Conservation (phyloP, 2,113 vertebrate species). For the Mesembrinibis cayennensis region DNA sequence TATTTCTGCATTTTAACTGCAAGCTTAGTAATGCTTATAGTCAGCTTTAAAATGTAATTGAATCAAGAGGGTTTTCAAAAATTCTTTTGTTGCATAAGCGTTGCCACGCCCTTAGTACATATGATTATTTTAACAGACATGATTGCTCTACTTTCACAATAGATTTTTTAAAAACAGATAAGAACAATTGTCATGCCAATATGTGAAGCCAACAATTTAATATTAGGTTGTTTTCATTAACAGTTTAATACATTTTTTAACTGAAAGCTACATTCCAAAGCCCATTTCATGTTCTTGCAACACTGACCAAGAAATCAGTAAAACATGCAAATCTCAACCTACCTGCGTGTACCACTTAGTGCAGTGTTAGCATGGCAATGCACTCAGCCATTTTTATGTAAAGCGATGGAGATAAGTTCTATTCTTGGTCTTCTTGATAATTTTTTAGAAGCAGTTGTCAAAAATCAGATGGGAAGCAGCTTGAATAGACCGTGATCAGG, state of each 20-base stretch:
- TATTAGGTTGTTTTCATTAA: conserved; percentile 17
- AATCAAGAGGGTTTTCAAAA: conserved; percentile 75
- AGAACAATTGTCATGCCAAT: not conserved
- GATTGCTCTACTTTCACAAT: conserved; percentile 56
- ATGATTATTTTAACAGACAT: conserved; percentile 69
- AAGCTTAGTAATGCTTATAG: conserved; percentile 63
- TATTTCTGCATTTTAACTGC: conserved; percentile 58
- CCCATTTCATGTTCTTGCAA: conserved; percentile 63
- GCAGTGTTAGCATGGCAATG: conserved; percentile 74
- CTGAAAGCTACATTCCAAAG: conserved; percentile 50
- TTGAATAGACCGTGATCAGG: conserved; percentile 70
- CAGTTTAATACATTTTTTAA: conserved; percentile 43
- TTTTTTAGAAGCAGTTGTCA: conserved; percentile 76
- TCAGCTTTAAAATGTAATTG: conserved; percentile 48
- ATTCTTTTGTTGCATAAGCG: conserved; percentile 78
- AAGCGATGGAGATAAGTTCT: conserved; percentile 73
- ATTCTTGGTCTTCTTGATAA: conserved; percentile 72
- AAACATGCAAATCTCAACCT: conserved; percentile 84
- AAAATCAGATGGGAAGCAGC: conserved; percentile 75
- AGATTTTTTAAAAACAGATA: not conserved
- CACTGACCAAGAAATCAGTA: conserved; percentile 65
- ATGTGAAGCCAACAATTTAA: conserved; percentile 45
- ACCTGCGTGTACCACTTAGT: conserved; percentile 76
- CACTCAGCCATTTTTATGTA: conserved; percentile 74
- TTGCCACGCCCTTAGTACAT: conserved; percentile 77